phyloP scores from a whole-genome alignment of 2,797 vertebrate genomes.

The Girardinus metallicus region DNA sequence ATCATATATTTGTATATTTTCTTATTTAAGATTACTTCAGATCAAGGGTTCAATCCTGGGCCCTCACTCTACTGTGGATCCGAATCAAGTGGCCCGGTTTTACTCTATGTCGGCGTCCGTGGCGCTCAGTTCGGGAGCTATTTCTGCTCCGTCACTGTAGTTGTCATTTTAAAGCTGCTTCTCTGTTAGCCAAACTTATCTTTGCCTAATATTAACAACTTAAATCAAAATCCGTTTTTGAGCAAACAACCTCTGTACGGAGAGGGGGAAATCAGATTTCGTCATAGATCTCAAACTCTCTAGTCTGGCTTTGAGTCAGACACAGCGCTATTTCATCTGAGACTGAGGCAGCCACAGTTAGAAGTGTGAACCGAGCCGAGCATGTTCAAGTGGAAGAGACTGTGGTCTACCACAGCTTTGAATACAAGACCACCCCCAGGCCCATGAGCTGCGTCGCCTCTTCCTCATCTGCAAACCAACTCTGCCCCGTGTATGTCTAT shows the following conservation, averaged over 20 bases:
- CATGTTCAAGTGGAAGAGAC: slow-evolving; percentile 30
- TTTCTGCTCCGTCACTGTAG: not conserved
- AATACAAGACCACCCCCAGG: slow-evolving; percentile 49
- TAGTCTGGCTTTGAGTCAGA: slow-evolving; percentile 50
- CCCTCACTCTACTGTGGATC: too few species aligned
- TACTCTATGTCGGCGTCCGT: too few species aligned
- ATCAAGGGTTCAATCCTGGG: too few species aligned
- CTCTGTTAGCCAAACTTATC: not conserved
- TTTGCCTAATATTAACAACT: not conserved
- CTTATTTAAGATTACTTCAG: too few species aligned
- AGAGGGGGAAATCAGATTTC: slow-evolving; percentile 23
- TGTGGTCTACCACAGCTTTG: slow-evolving; percentile 69
- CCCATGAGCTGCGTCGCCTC: not conserved
- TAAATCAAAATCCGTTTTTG: not conserved
- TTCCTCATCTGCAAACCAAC: slow-evolving; percentile 23
- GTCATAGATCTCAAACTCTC: slow-evolving; percentile 15
- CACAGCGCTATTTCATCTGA: slow-evolving; percentile 29
- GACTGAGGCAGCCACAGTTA: slow-evolving; percentile 21
- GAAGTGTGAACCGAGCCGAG: slow-evolving; percentile 29
- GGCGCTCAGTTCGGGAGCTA: not conserved
- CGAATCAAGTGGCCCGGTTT: too few species aligned
- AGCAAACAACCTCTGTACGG: not conserved
- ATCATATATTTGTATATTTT: too few species aligned
- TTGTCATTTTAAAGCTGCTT: not conserved
- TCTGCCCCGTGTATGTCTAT: slow-evolving; percentile 4